phyloP scores from a whole-genome alignment of 1,140 invertebrate genomes.

The Piezodorus guildinii region DNA sequence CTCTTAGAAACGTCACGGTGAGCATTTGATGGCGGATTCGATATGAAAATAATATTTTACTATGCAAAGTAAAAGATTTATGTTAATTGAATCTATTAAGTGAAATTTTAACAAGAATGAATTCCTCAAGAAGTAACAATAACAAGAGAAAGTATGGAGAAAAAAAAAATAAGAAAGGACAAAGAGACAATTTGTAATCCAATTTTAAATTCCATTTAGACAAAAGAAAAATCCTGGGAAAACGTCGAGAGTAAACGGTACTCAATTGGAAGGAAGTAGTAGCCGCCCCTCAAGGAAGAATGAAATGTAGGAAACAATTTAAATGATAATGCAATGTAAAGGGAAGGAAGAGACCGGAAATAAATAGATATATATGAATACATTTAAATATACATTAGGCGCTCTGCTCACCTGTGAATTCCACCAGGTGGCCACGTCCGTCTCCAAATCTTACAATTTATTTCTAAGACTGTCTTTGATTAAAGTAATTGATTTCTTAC shows the following conservation, averaged over 20 bases:
- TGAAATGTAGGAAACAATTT: conserved; percentile 6
- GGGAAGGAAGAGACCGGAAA: neutral
- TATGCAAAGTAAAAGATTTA: too few relatives aligned
- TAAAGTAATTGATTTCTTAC: too few relatives aligned
- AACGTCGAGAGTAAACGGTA: neutral
- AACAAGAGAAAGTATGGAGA: neutral
- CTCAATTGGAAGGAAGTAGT: neutral
- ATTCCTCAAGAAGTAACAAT: neutral
- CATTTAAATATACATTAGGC: conserved; percentile 1
- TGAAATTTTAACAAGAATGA: neutral
- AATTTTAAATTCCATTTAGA: neutral
- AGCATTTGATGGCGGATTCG: too few relatives aligned
- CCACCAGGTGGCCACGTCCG: neutral
- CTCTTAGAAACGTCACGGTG: too few relatives aligned
- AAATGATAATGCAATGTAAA: conserved; percentile 7
- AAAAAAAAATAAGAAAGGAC: neutral
- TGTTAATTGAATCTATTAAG: too few relatives aligned
- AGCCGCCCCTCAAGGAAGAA: neutral
- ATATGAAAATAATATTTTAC: too few relatives aligned
- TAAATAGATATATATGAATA: conserved; percentile 6
- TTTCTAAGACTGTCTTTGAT: neutral
- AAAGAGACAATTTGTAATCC: neutral
- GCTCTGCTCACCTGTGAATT: neutral
- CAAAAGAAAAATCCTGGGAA: neutral
- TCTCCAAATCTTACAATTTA: neutral